Base-by-base conservation (phyloP, 1,140 invertebrate species). In the Drosophila kurseongensis region DNA sequence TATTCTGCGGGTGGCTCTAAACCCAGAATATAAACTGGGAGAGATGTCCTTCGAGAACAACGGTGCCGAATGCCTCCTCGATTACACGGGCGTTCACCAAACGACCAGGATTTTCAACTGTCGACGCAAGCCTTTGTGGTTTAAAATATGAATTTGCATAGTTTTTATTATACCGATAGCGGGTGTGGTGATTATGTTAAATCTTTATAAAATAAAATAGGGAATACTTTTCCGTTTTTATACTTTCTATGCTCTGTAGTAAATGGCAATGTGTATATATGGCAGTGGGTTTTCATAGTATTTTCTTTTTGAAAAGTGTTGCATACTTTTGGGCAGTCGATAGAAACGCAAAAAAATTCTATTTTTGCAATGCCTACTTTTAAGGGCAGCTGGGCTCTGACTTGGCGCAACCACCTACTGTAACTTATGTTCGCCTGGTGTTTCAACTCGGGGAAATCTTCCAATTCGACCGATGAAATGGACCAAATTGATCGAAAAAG, bases 11-110 rank as follows among this genome's bases (percentile, higher is more conserved):
- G 97, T 98, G 55, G 94, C 95, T 1, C 94, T 97, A 6, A 98
- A 98, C 93, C 91, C 92, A 0, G 91, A 92, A 50, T 92, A 96
- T 68, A 96, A 97, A 93, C 95, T 99, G 13, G 95, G 97, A 1
- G 98, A 99, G 91, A 95, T 97, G 90, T 95, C 94, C 12, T 99
- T 95, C 80, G 96, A 97, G 73, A 99, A 99, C 93, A 99, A 99
- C 92, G 97, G 97, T 0, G 97, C 96, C 0, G 93, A 95, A 12
- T 99, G 98, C 89, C 92, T 94, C 7, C 93, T 99, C 5, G 94
- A 95, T 55, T 97, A 98, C 60, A 95, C 95, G 0, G 90, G 90
- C 5, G 41, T 84, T 6, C 94, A 95, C 62, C 94, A 94, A 0
- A 96, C 94, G 57, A 97, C 96, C 4, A 93, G 93, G 47, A 94